Evolutionary conservation across 2,113 vertebrate genomes (phyloP).

Genomic region (Delphinus delphis): DNA sequence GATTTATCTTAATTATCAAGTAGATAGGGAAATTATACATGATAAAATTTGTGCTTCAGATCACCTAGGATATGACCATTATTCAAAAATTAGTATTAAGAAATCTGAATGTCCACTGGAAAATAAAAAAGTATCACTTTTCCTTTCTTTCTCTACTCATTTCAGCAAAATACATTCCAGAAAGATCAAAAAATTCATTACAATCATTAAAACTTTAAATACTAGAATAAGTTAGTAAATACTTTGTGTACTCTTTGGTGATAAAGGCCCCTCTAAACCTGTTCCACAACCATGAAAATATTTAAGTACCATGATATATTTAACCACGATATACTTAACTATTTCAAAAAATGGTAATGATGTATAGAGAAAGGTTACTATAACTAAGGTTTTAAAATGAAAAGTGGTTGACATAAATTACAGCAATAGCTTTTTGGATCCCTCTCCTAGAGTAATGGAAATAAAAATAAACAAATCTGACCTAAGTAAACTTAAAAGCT

Average conservation of each 20-base stretch:
- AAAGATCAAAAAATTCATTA: neutral
- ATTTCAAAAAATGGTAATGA: neutral
- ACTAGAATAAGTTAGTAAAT: neutral
- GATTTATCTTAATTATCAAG: neutral
- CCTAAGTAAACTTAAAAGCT: neutral
- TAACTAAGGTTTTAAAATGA: neutral
- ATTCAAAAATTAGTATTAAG: neutral
- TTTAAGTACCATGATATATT: neutral
- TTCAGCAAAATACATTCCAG: neutral
- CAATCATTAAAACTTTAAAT: neutral
- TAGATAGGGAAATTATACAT: neutral
- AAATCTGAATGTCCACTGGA: neutral
- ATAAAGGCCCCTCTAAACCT: neutral
- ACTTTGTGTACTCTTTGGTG: neutral
- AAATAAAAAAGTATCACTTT: neutral
- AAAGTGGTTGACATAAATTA: neutral
- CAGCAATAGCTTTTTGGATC: neutral
- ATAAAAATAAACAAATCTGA: neutral
- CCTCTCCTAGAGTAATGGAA: neutral
- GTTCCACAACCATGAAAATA: neutral
- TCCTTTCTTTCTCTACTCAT: neutral
- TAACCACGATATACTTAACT: neutral
- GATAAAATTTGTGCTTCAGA: neutral
- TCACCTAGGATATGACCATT: neutral
- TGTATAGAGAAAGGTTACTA: neutral